Evolutionary conservation across 2,888 invertebrate species (phyloP).

Genomic region (Mimas tiliae): DNA sequence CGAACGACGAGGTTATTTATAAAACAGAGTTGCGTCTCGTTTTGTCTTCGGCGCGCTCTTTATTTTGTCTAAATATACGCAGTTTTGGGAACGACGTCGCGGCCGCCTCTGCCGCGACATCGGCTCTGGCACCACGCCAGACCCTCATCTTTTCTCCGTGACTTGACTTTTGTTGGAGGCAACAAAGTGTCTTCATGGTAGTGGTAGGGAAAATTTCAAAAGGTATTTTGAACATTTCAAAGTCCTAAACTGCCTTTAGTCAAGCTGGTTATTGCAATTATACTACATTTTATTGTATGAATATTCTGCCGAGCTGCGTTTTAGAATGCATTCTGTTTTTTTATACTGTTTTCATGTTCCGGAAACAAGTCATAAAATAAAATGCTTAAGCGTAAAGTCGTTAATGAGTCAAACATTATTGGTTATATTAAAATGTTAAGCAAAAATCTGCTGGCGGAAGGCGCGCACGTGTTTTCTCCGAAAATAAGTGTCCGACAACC

Average conservation of each 20-base stretch:
- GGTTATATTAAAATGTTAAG: slow-evolving; percentile 14
- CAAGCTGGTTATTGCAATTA: neutral
- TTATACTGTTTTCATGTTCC: neutral
- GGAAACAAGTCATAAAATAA: slow-evolving; percentile 14
- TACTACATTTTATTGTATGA: neutral
- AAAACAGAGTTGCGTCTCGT: slow-evolving; percentile 84
- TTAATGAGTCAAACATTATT: slow-evolving; percentile 24
- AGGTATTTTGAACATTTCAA: slow-evolving; percentile 13
- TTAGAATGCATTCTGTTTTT: neutral
- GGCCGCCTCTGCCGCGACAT: slow-evolving; percentile 77
- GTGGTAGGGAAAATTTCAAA: slow-evolving; percentile 32
- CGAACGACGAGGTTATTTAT: slow-evolving; percentile 83
- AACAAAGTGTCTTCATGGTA: slow-evolving; percentile 38
- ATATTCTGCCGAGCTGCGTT: neutral
- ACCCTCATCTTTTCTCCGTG: slow-evolving; percentile 69
- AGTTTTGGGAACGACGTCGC: slow-evolving; percentile 83
- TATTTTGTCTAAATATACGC: slow-evolving; percentile 85
- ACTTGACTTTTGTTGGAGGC: slow-evolving; percentile 68
- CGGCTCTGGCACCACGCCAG: slow-evolving; percentile 73
- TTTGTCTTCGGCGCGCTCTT: slow-evolving; percentile 84
- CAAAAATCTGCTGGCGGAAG: slow-evolving; percentile 42
- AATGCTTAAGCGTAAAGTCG: slow-evolving; percentile 6
- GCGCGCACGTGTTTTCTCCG: slow-evolving; percentile 61
- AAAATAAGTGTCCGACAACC: slow-evolving; percentile 65
- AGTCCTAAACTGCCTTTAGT: slow-evolving; percentile 3